Conservation (phyloP, 1,140 invertebrate species). For the Drosophila willistoni region DNA sequence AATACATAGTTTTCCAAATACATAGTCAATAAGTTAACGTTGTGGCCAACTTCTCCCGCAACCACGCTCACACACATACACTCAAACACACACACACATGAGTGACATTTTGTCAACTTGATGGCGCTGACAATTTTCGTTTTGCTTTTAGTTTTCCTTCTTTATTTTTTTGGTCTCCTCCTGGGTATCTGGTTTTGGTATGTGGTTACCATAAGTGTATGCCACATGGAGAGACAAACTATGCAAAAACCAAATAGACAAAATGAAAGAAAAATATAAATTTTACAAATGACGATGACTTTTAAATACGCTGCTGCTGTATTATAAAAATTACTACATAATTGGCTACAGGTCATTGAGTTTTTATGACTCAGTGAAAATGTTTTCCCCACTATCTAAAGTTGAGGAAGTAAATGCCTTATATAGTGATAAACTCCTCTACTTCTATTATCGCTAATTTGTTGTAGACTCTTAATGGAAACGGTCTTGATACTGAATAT, state of each 20-base stretch:
- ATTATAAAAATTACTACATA: neutral
- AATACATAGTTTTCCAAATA: conserved; percentile 15
- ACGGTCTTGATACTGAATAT: no score
- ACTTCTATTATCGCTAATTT: no score
- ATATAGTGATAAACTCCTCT: no score
- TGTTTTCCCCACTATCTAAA: neutral
- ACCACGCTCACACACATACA: neutral
- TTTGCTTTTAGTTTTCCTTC: conserved; percentile 18
- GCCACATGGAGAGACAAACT: conserved; percentile 5
- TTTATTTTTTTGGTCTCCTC: conserved; percentile 11
- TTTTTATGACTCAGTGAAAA: no score
- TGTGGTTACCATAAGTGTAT: conserved; percentile 18
- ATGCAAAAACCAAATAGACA: conserved; percentile 4
- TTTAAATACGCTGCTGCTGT: neutral
- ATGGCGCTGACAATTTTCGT: conserved; percentile 34
- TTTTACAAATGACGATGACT: neutral
- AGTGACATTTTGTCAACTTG: conserved; percentile 37
- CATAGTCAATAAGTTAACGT: neutral
- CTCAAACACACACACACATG: neutral
- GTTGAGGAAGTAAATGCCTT: neutral
- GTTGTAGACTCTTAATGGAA: no score
- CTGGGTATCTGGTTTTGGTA: conserved; percentile 19
- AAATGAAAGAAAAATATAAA: neutral
- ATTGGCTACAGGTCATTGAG: no score
- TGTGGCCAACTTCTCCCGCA: neutral